Conservation (phyloP, 2,888 invertebrate species). For the Scrobipalpa costella region DNA sequence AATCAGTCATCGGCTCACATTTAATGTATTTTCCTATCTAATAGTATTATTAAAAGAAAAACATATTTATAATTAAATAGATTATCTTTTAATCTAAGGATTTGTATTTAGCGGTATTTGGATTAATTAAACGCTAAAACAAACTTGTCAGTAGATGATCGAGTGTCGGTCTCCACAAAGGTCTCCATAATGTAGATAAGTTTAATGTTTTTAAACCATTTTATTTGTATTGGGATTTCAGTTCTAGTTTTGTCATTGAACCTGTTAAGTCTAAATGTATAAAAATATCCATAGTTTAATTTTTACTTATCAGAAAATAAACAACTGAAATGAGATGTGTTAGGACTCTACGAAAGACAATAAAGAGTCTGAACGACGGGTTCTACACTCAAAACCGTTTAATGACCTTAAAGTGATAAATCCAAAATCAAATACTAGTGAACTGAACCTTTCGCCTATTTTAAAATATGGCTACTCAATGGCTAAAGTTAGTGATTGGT, state of each 20-base stretch:
- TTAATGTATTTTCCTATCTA: background rate
- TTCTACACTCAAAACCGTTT: too few relatives aligned
- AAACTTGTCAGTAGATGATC: conserved; percentile 1
- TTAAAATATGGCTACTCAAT: too few relatives aligned
- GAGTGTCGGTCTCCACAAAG: conserved; percentile 2
- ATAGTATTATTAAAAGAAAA: background rate
- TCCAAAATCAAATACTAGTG: too few relatives aligned
- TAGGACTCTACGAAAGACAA: too few relatives aligned
- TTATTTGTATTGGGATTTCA: background rate
- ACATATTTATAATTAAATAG: too few relatives aligned
- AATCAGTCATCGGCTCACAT: background rate
- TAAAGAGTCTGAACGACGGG: too few relatives aligned
- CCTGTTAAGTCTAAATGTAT: background rate
- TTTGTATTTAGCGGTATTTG: background rate
- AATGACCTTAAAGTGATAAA: too few relatives aligned
- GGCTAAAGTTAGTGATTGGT: too few relatives aligned
- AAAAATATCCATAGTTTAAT: background rate
- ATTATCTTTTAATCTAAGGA: background rate
- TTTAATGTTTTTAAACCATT: conserved; percentile 2
- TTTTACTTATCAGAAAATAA: background rate
- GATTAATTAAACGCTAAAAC: background rate
- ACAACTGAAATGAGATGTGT: too few relatives aligned
- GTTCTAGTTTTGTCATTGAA: background rate
- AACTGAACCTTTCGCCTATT: too few relatives aligned
- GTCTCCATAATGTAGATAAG: background rate